Base-by-base conservation (phyloP, 2,113 vertebrate genomes). In the Bufo bufo region DNA sequence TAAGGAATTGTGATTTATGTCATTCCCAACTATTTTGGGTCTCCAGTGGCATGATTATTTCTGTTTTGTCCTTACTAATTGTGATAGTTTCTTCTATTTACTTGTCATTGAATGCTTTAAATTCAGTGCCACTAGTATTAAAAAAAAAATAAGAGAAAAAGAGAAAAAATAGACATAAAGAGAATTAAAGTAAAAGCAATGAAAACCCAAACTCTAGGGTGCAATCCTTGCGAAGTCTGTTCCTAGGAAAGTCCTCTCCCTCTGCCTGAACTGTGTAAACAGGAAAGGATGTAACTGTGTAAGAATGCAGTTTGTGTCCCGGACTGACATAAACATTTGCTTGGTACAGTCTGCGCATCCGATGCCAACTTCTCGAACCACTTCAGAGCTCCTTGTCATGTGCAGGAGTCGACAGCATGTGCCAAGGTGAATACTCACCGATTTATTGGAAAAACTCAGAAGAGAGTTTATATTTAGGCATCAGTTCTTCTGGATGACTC, bases 281-380 rank as follows among this genome's bases (percentile, higher is more conserved):
- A 88, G 87, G 87, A 88, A 88, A 88, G 81, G 43, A 77, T 88
- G 81, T 89, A 84, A 89, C 81, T 69, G 82, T 58, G 61, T 84
- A 89, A 89, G 82, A 84, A 89, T 89, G 87, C 61, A 78, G 59
- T 43, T 49, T 56, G 58, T 66, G 81, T 84, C 81, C 74, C 87
- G 79, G 61, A 65, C 50, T 56, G 63, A 87, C 77, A 80, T 77
- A 78, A 74, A 23, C 69, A 85, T 59, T 59, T 63, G 82, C 59
- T 78, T 71, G 59, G 87, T 69, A 84, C 72, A 84, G 59, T 52
- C 80, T 83, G 80, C 71, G 78, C 16, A 69, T 75, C 59, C 47
- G 45, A 84, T 69, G 87, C 72, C 87, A 89, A 14, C 58, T 58
- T 69, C 45, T 84, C 47, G 4, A 56, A 50, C 87, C 82, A 78